These are phyloP conservation scores for Caloenas nicobarica DNA, from an alignment of 2,113 vertebrate genomes.

Conservation along the genomic window DNA sequence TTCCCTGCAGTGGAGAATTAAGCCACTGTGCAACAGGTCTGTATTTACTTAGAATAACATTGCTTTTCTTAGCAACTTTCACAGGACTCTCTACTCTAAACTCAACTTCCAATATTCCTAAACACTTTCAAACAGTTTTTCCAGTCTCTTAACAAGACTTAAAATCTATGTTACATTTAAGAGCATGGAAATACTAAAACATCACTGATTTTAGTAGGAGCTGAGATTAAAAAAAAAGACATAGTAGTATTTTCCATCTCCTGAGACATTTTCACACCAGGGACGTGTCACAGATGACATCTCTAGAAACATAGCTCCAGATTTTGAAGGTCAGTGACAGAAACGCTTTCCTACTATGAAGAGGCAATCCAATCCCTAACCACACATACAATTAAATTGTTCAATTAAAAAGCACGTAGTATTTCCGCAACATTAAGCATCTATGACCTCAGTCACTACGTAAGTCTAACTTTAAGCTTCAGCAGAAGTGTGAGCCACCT, in stretches of 20 bases:
- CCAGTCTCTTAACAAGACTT: not conserved
- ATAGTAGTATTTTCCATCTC: not conserved
- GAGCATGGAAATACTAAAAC: not conserved
- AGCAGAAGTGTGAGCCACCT: not conserved
- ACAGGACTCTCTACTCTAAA: not conserved
- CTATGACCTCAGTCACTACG: not conserved
- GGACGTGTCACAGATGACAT: not conserved
- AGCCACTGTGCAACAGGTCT: not conserved
- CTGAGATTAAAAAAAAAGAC: accelerated
- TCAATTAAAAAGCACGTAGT: not conserved
- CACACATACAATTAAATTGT: not conserved
- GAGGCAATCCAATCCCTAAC: not conserved
- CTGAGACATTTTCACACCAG: not conserved
- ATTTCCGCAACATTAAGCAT: not conserved
- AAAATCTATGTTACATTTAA: not conserved
- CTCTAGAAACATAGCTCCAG: not conserved
- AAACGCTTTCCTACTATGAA: not conserved
- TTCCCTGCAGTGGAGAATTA: not conserved
- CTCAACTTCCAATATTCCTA: not conserved
- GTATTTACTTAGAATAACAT: not conserved
- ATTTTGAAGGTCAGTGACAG: not conserved
- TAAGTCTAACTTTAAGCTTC: not conserved
- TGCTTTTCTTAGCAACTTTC: not conserved
- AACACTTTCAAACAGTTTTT: not conserved
- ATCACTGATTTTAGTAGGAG: not conserved